Base-by-base conservation (phyloP, 2,888 invertebrate genomes). In the Gari tellinella region DNA sequence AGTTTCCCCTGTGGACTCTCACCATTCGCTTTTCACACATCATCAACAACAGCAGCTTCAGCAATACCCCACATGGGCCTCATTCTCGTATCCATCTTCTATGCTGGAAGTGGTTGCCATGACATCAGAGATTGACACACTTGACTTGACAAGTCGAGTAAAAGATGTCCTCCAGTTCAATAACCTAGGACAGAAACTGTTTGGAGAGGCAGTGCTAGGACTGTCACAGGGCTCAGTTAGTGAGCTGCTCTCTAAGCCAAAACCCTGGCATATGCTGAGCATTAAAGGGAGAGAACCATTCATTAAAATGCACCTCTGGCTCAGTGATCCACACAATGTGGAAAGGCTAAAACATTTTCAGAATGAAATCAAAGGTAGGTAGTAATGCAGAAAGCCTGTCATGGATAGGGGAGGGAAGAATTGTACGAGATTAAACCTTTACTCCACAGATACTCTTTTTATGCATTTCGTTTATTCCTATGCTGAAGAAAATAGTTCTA, bases 181-280 rank as follows among this genome's bases (percentile, higher is more conserved):
- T 92, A 99, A 99, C 90, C 97, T 99, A 83, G 99, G 99, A 2
- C 99, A 99, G 93, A 99, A 99, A 94, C 94, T 95, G 91, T 99
- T 99, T 89, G 99, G 99, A 12, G 99, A 99, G 93, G 98, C 97
- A 0, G 98, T 99, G 3, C 94, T 99, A 15, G 99, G 98, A 0
- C 93, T 99, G 31, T 98, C 98, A 0, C 99, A 99, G 92, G 99
- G 92, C 40, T 91, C 99, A 1, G 99, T 99, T 14, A 98, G 98
- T 88, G 99, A 99, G 92, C 93, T 99, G 75, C 94, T 99, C 8
- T 98, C 98, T 73, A 99, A 99, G 92, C 99, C 99, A 4, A 99
- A 99, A 90, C 99, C 99, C 0, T 99, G 99, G 99, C 98, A 98
- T 91, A 98, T 99, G 98, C 94, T 99, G 62, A 98, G 98, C 90